Evolutionary conservation across 35 echinoderm and acorn worm genomes (phyloP).

Genomic region (Lytechinus variegatus): DNA sequence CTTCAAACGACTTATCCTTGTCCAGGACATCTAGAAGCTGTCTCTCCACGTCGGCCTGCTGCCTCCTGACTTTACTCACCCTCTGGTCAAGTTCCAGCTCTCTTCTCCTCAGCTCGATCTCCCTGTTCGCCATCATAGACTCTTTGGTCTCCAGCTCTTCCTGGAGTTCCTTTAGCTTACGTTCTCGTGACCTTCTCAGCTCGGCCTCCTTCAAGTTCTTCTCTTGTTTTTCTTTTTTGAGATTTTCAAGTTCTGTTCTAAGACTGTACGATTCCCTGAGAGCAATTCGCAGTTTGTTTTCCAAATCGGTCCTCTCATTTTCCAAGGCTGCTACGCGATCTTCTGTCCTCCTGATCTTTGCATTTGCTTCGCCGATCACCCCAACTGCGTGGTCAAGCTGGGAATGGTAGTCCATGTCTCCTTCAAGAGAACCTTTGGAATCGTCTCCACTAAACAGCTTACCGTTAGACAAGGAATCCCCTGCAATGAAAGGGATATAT

Average conservation of each 20-base stretch:
- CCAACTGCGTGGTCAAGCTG: slow-evolving; percentile 56
- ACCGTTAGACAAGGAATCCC: neutral
- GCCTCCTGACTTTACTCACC: neutral
- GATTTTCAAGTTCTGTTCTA: slow-evolving; percentile 18
- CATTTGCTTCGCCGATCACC: slow-evolving; percentile 59
- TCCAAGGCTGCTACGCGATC: slow-evolving; percentile 22
- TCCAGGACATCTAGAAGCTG: slow-evolving; percentile 1
- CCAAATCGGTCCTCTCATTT: slow-evolving; percentile 43
- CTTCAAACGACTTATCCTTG: slow-evolving; percentile 11
- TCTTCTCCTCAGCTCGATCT: slow-evolving; percentile 28
- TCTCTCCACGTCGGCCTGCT: slow-evolving; percentile 37
- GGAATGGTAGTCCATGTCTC: neutral
- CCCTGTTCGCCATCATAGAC: slow-evolving; percentile 40
- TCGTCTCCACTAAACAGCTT: neutral
- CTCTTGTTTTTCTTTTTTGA: slow-evolving; percentile 21
- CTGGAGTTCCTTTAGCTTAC: neutral
- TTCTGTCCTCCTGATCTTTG: slow-evolving; percentile 48
- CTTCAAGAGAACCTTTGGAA: neutral
- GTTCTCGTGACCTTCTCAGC: neutral
- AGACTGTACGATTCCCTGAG: slow-evolving; percentile 20
- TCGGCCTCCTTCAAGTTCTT: neutral
- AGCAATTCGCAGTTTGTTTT: neutral
- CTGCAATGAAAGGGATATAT: neutral
- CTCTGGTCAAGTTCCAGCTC: slow-evolving; percentile 40
- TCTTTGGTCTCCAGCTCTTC: slow-evolving; percentile 55